A percentile compares a stretch with the other conserved stretches of the same genome.
Conservation (phyloP, 92 coral and sea anemone species). For the Virgularia gustaviana region DNA sequence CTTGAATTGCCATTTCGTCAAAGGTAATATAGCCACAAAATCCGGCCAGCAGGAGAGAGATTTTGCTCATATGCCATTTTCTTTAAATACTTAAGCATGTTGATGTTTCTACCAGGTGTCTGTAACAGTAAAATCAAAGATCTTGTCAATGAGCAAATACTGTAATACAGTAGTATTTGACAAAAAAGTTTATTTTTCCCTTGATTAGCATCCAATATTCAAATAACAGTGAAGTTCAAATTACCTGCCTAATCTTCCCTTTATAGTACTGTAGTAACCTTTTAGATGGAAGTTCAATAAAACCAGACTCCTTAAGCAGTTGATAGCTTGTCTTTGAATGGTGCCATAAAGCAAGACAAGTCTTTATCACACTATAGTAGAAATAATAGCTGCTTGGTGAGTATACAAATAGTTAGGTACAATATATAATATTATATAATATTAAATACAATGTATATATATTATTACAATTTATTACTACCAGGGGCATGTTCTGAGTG, state of each 20-base stretch:
- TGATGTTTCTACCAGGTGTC: background rate
- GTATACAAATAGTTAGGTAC: too few relatives aligned
- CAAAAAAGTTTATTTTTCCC: background rate
- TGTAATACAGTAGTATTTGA: background rate
- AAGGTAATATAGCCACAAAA: constrained; percentile 10
- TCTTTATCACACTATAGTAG: constrained; percentile 13
- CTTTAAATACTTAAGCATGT: background rate
- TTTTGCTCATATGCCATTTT: background rate
- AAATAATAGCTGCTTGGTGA: too few relatives aligned
- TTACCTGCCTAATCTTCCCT: constrained; percentile 14
- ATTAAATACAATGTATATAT: too few relatives aligned
- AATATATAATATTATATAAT: too few relatives aligned
- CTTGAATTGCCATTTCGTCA: constrained; percentile 40
- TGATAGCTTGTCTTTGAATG: constrained; percentile 28
- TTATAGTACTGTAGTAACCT: constrained; percentile 21
- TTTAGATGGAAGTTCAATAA: constrained; percentile 26
- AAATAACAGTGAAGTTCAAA: background rate
- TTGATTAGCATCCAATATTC: too few relatives aligned
- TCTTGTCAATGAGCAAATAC: background rate
- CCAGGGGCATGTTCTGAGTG: too few relatives aligned
- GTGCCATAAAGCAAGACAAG: constrained; percentile 38
- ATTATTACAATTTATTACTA: too few relatives aligned
- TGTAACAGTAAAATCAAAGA: background rate
- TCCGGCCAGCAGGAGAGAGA: constrained; percentile 1
- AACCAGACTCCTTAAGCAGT: constrained; percentile 20